Evolutionary conservation across 2,113 vertebrate genomes (phyloP).

Genomic region (Sula dactylatra): DNA sequence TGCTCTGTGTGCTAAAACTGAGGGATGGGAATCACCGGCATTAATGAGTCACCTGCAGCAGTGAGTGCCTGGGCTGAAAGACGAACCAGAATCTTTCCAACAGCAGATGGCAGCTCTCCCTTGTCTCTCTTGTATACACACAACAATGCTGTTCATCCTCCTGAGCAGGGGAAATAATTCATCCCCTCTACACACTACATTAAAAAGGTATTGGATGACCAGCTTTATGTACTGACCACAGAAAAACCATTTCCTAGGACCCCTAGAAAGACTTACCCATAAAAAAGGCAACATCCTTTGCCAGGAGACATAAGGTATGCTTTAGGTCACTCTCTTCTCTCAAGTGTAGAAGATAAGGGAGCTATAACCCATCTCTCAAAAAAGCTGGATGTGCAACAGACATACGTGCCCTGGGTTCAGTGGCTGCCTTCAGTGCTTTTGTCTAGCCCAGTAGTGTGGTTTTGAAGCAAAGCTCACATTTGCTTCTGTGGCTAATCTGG

Average conservation of each 20-base stretch:
- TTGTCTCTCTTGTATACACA: not conserved
- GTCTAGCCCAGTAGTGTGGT: not conserved
- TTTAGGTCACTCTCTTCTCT: not conserved
- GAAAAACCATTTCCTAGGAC: not conserved
- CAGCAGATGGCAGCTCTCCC: constrained; percentile 63
- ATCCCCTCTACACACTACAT: not conserved
- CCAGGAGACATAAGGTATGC: not conserved
- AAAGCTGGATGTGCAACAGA: not conserved
- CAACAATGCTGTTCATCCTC: not conserved
- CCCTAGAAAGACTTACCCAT: not conserved
- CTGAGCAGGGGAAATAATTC: not conserved
- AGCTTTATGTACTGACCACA: not conserved
- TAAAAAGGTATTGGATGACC: not conserved
- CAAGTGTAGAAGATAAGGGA: not conserved
- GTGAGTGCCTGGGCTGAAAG: not conserved
- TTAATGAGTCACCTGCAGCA: not conserved
- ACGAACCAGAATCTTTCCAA: not conserved
- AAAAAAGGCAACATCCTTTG: not conserved
- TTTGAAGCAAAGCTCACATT: not conserved
- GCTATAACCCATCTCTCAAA: not conserved
- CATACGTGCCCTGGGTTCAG: not conserved
- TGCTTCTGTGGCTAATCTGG: not conserved
- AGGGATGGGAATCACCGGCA: not conserved
- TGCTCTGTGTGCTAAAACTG: not conserved
- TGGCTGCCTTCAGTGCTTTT: not conserved